Evolutionary conservation across 2,113 vertebrate species (phyloP).

Genomic region (Notothenia coriiceps): DNA sequence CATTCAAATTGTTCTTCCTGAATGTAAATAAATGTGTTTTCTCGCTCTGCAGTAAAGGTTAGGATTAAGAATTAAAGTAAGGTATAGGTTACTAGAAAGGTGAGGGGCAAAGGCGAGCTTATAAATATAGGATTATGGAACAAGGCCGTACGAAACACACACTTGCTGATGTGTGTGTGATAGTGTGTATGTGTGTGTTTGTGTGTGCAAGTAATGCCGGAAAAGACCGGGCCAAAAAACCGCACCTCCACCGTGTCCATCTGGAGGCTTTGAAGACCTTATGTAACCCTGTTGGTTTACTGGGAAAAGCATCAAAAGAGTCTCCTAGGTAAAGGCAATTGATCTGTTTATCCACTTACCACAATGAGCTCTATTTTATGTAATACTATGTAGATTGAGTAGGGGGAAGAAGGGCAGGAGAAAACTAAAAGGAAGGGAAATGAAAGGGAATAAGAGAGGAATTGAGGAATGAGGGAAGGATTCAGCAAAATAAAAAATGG

Average conservation of each 20-base stretch:
- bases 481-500: slow-evolving; percentile 7
- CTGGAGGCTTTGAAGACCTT: slow-evolving; percentile 60
- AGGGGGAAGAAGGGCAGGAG: neutral
- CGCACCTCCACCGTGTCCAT: slow-evolving; percentile 41
- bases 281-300: slow-evolving; percentile 51
- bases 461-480: neutral
- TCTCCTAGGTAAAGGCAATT: slow-evolving; percentile 49
- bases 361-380: slow-evolving; percentile 29
- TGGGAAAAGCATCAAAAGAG: slow-evolving; percentile 32
- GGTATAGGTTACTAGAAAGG: slow-evolving; percentile 5
- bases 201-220: neutral
- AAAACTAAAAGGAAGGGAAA: neutral
- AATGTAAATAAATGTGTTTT: neutral
- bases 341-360: slow-evolving; percentile 28
- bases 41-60: neutral
- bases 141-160: slow-evolving; percentile 4
- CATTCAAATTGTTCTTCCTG: neutral
- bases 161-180: neutral
- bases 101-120: neutral
- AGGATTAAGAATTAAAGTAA: slow-evolving; percentile 1
- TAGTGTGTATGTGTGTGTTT: neutral
- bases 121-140: slow-evolving; percentile 6
- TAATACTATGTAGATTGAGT: slow-evolving; percentile 10
- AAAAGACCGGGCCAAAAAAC: slow-evolving; percentile 30
- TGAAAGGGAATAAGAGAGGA: neutral